Evolutionary conservation across 2,888 invertebrate genomes (phyloP).

Genomic region (Notodonta ziczac): DNA sequence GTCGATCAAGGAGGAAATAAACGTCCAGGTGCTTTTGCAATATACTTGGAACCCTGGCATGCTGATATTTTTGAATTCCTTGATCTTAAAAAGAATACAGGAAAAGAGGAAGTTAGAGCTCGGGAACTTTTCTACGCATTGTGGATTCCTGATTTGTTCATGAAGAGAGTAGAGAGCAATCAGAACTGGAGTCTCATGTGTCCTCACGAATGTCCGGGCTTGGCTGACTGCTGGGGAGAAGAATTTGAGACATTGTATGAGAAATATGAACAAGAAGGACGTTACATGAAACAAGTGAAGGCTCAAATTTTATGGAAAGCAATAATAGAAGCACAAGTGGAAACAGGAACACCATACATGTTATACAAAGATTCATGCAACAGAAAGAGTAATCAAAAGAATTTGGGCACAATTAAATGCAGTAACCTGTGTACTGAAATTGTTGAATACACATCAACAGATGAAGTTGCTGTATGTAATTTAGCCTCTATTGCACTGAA

Average conservation of each 20-base stretch:
- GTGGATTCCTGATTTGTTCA: slow-evolving; percentile 99
- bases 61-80: slow-evolving; percentile 98
- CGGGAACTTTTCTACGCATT: slow-evolving; percentile 98
- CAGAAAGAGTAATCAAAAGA: slow-evolving; percentile 98
- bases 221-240: slow-evolving; percentile 97
- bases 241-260: slow-evolving; percentile 95
- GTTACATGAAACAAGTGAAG: slow-evolving; percentile 87
- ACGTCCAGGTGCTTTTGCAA: slow-evolving; percentile 98
- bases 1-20: slow-evolving; percentile 99
- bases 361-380: slow-evolving; percentile 98
- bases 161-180: slow-evolving; percentile 95
- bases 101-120: slow-evolving; percentile 97
- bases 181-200: slow-evolving; percentile 98
- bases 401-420: slow-evolving; percentile 98
- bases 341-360: slow-evolving; percentile 99
- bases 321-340: slow-evolving; percentile 97
- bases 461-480: slow-evolving; percentile 99
- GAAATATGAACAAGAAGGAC: slow-evolving; percentile 93
- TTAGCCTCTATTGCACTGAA: slow-evolving; percentile 98
- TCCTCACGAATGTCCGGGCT: slow-evolving; percentile 95
- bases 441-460: slow-evolving; percentile 95
- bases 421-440: slow-evolving; percentile 99
- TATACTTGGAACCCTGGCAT: slow-evolving; percentile 99
- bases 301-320: slow-evolving; percentile 97
- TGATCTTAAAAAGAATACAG: slow-evolving; percentile 97